Base-by-base conservation (phyloP, 2,888 invertebrate genomes). In the Adineta ricciae region DNA sequence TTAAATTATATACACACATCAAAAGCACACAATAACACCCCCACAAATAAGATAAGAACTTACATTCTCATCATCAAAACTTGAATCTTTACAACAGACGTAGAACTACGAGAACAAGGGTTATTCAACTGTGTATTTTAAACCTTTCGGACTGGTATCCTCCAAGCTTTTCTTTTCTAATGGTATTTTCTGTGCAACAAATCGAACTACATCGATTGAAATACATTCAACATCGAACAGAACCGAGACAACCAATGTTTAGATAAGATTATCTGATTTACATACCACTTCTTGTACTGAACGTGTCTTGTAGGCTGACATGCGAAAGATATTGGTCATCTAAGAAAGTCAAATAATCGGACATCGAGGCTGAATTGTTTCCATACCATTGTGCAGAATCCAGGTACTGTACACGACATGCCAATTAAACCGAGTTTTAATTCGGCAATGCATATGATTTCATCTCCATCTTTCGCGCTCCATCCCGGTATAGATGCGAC, bases 391-490 rank as follows among this genome's bases (percentile, higher is more conserved):
- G 99, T 99, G 88, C 98, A 99, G 92, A 99, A 99, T 86, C 99
- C 99, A 11, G 99, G 99, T 54, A 99, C 99, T 88, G 99, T 93
- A 91, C 99, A 99, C 90, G 97, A 97, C 93, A 99, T 99, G 87
- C 99, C 99, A 89, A 99, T 99, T 92, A 99, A 99, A 88, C 99
- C 99, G 88, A 99, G 92, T 92, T 99, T 99, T 88, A 99, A 92
- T 92, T 99, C 99, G 46, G 98, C 98, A 89, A 99, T 92, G 92
- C 99, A 99, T 89, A 99, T 99, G 87, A 99, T 99, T 92, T 99
- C 99, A 91, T 99, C 99, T 86, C 99, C 99, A 91, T 97, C 94
- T 92, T 98, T 97, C 99, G 99, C 99, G 92, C 99, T 98, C 99
- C 99, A 99, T 88, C 97, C 97, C 89, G 99, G 99, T 93, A 99